These are phyloP conservation scores for Zeugodacus cucurbitae DNA, from an alignment of 1,140 invertebrate species.

Conservation along the genomic window DNA sequence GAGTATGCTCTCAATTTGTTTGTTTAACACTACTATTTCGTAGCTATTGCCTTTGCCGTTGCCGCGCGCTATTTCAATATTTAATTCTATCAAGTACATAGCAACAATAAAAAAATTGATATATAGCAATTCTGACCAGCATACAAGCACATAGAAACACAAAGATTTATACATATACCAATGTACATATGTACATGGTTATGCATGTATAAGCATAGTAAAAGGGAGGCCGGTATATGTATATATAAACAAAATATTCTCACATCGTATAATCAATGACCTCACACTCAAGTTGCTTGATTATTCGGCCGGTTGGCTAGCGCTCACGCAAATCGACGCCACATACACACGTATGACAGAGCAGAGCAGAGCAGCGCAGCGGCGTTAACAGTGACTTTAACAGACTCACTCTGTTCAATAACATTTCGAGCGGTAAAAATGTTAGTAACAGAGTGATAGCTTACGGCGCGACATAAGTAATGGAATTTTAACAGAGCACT, in stretches of 20 bases:
- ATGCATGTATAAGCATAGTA: not conserved
- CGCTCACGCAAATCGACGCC: not conserved
- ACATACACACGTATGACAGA: not conserved
- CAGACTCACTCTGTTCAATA: not conserved
- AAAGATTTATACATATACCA: not conserved
- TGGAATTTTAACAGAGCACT: too few species aligned
- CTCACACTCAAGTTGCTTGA: not conserved
- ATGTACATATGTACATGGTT: not conserved
- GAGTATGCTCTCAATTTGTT: not conserved
- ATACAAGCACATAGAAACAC: not conserved
- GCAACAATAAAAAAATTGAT: constrained; percentile 45
- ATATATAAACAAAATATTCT: not conserved
- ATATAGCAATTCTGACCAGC: not conserved
- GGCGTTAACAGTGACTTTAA: not conserved
- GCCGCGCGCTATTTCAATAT: not conserved
- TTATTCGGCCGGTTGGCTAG: not conserved
- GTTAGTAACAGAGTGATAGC: not conserved
- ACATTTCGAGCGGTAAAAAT: not conserved
- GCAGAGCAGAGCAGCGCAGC: not conserved
- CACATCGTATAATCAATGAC: constrained; percentile 27
- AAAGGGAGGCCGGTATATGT: not conserved
- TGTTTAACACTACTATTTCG: not conserved
- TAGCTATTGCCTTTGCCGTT: not conserved
- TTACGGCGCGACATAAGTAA: too few species aligned
- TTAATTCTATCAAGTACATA: constrained; percentile 38